Evolutionary conservation across 2,797 vertebrate genomes (phyloP), one percentile per base, ranked within the genome.

Genomic region (Bovichtus variegatus): DNA sequence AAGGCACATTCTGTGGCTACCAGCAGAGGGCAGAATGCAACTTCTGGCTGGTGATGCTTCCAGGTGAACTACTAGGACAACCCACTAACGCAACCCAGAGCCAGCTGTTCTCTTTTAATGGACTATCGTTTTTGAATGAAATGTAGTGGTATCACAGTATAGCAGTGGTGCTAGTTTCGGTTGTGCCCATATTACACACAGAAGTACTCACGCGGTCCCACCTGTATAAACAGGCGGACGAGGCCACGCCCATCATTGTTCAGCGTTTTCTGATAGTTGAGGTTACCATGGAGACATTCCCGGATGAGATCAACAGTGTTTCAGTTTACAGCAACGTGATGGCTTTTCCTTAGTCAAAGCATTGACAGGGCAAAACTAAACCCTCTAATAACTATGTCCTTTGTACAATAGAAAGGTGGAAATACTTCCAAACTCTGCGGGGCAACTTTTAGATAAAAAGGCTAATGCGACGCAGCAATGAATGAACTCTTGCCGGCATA

Each of bases 261-360:
- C 9, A 44, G 58, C 29, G 31, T n/a, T 49, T 29, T 53, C n/a
- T 7, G 13, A 66, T 4, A 6, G 27, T 62, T 60, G 29, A 6
- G 4, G 84, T 87, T 82, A 21, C 85, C 71, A 83, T 54, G 59
- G 86, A 73, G 66, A 85, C 71, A 12, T 0, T 29, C 19, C 71
- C 25, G 31, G 63, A 38, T 43, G 47, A 64, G 29, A 15, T 63
- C 83, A 83, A 82, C 78, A 40, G 63, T 50, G 58, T 78, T 69
- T 80, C 63, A 59, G 63, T 84, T 81, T 62, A 61, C 75, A 58
- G 74, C 62, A 70, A 44, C 63, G 61, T 68, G 55, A 64, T 57
- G 25, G 9, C 11, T 57, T 43, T 58, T 29, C 21, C 27, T 21
- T 6, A 23, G 55, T 54, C 29, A 50, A 16, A 31, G 10, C 34